These are phyloP conservation scores for Chauna torquata DNA, from an alignment of 2,113 vertebrate genomes.

Conservation along the genomic window DNA sequence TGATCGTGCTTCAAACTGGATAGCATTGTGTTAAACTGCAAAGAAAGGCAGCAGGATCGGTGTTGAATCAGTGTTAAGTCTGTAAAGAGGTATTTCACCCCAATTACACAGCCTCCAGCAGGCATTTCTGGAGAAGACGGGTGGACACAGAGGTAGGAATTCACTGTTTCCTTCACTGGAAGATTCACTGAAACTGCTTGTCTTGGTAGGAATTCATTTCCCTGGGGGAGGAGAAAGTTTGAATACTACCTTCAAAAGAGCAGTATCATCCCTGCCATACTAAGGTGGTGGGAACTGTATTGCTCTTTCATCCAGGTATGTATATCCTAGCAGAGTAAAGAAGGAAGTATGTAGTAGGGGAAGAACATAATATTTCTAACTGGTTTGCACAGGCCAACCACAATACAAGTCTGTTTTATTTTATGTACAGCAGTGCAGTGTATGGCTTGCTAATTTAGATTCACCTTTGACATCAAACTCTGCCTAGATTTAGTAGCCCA, in stretches of 20 bases:
- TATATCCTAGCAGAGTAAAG: not conserved
- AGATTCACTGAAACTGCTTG: not conserved
- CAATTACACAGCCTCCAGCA: not conserved
- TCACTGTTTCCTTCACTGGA: not conserved
- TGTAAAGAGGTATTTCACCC: not conserved
- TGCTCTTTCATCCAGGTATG: not conserved
- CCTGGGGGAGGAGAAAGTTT: not conserved
- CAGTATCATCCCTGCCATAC: not conserved
- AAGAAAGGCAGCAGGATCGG: not conserved
- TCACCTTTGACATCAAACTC: not conserved
- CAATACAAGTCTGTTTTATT: not conserved
- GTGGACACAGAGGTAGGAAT: not conserved
- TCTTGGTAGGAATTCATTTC: not conserved
- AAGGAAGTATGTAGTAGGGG: not conserved
- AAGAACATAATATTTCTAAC: not conserved
- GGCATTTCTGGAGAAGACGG: not conserved
- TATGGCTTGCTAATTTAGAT: not conserved
- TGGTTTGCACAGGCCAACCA: not conserved
- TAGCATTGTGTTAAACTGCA: not conserved
- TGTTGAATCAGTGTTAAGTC: not conserved
- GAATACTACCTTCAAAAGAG: not conserved
- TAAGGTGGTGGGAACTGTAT: rapidly evolving
- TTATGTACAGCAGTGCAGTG: not conserved
- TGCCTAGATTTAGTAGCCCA: not conserved
- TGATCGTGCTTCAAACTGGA: not conserved